A percentile compares a stretch with the other conserved stretches of the same genome.
Evolutionary conservation across 1,140 invertebrate species (phyloP).

Genomic region (Penaeus indicus): DNA sequence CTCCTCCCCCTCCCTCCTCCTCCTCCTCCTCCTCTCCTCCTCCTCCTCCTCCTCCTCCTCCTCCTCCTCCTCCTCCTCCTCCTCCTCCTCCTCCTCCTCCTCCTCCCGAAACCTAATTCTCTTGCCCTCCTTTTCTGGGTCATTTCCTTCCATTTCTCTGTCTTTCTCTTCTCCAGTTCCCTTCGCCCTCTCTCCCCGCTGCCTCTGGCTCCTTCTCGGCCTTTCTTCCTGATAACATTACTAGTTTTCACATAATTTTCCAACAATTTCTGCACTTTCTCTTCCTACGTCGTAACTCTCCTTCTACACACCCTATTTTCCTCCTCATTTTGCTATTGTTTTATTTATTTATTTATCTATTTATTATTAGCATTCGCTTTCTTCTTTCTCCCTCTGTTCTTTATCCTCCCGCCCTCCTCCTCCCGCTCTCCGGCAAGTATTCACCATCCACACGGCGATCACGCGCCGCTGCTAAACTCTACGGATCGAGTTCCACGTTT

Average conservation of each 20-base stretch:
- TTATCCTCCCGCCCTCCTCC: no score
- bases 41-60: not conserved
- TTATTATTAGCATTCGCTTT: no score
- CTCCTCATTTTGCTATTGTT: no score
- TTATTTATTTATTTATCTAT: no score
- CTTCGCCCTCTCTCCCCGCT: not conserved
- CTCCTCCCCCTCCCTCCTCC: not conserved
- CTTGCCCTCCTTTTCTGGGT: not conserved
- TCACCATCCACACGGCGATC: no score
- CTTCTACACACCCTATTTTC: not conserved
- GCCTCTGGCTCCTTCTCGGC: not conserved
- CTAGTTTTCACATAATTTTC: not conserved
- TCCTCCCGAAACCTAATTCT: not conserved
- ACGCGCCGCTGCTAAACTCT: no score
- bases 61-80: no score
- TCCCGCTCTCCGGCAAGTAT: no score
- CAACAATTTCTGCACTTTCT: not conserved
- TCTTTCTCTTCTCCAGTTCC: slow-evolving; percentile 2
- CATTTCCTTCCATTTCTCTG: not conserved
- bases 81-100: not conserved
- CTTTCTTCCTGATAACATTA: not conserved
- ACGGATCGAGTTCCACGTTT: no score
- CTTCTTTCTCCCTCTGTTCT: no score
- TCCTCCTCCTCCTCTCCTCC: not conserved
- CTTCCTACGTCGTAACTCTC: not conserved